A percentile compares a stretch with the other conserved stretches of the same genome.
Evolutionary conservation across 2,888 invertebrate genomes (phyloP).

Genomic region (Hyposoter didymator): DNA sequence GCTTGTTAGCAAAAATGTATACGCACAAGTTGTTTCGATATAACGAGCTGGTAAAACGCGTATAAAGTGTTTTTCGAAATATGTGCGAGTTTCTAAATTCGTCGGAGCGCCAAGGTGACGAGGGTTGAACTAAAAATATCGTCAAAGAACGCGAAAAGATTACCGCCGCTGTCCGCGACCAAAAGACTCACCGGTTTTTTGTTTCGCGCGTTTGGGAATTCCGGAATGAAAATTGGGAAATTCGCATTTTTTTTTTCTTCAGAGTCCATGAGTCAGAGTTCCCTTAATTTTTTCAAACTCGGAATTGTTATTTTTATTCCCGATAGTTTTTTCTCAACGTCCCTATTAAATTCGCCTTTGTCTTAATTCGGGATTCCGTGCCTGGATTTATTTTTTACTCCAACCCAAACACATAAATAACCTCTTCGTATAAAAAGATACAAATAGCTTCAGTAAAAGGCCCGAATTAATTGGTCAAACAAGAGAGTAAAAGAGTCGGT

Average conservation of each 20-base stretch:
- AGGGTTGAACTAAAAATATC: slow-evolving; percentile 54
- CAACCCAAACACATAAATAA: slow-evolving; percentile 24
- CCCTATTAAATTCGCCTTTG: neutral
- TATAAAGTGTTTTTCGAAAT: neutral
- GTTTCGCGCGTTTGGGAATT: neutral
- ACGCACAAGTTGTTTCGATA: neutral
- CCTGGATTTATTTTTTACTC: slow-evolving; percentile 34
- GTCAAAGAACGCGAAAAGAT: slow-evolving; percentile 22
- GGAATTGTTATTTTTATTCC: neutral
- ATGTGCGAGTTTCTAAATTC: slow-evolving; percentile 27
- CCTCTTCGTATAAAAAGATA: neutral
- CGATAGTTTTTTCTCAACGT: neutral
- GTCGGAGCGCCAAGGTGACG: slow-evolving; percentile 48
- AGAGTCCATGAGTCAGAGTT: neutral
- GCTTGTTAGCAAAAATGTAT: neutral
- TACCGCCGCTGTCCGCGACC: slow-evolving; percentile 16
- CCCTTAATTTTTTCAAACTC: neutral
- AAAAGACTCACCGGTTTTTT: neutral
- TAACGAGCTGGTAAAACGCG: neutral
- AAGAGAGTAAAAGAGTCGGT: slow-evolving; percentile 61
- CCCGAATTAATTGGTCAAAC: slow-evolving; percentile 59
- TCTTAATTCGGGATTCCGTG: neutral
- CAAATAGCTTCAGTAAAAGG: slow-evolving; percentile 3
- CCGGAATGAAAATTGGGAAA: neutral
- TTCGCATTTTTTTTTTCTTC: neutral